Evolutionary conservation across 2,888 invertebrate genomes (phyloP), one percentile per base, ranked within the genome.

Genomic region (Euproctis similis): DNA sequence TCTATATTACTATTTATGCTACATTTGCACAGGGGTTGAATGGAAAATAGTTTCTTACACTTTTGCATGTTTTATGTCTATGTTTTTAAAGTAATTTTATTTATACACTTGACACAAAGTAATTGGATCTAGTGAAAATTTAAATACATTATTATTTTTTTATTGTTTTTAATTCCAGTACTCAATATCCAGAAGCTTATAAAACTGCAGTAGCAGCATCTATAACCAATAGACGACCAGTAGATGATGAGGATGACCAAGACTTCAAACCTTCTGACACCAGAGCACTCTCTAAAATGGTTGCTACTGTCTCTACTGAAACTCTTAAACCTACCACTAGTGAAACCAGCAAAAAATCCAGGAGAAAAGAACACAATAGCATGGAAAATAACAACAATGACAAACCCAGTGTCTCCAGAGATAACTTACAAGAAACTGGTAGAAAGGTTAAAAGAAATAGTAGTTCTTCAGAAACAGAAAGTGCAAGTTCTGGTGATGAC

Each of bases 131-230:
- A n/a, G n/a, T n/a, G n/a, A n/a, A n/a, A n/a, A n/a, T n/a, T n/a
- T n/a, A n/a, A n/a, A n/a, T n/a, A n/a, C n/a, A n/a, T n/a, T n/a
- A n/a, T n/a, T n/a, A n/a, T n/a, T n/a, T n/a, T 29, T 13, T 24
- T 2, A 11, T 14, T 12, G 22, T 27, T 25, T 32, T 3, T 7
- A 24, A 34, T 66, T 76, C 12, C 68, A 86, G 87, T 33, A 67
- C 82, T 1, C 91, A 91, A 56, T 90, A 90, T 57, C 89, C 90
- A 1, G 87, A 88, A 32, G 89, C 90, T 2, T 91, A 89, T 62
- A 88, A 89, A 38, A 72, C 86, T 33, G 90, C 90, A 0, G 73
- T 87, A 30, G 68, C 85, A 24, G 78, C 84, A 3, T 86, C 87
- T 25, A 63, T 76, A 23, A 73, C 80, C 0, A 85, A 58, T 69